Conservation (phyloP, 1,140 invertebrate species). For the Drosophila auraria region DNA sequence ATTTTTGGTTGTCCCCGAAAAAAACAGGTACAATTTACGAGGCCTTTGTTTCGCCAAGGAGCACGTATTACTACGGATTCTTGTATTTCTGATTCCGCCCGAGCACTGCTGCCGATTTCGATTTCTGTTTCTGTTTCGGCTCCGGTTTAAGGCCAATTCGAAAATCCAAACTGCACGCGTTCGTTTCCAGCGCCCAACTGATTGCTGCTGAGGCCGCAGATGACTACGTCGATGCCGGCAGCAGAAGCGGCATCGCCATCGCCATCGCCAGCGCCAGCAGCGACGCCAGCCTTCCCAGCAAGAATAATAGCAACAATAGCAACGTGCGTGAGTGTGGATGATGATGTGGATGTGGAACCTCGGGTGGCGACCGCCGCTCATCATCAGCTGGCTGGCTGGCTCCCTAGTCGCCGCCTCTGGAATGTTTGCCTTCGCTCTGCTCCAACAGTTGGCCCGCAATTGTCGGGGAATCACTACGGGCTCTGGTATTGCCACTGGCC, state of each 20-base stretch:
- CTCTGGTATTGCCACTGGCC: constrained; percentile 21
- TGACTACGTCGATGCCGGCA: constrained; percentile 52
- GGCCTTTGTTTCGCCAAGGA: constrained; percentile 20
- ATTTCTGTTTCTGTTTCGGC: constrained; percentile 5
- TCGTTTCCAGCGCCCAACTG: constrained; percentile 73
- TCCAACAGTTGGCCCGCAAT: constrained; percentile 39
- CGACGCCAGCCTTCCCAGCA: constrained; percentile 49
- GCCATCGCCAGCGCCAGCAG: constrained; percentile 27
- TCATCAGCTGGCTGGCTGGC: constrained; percentile 1
- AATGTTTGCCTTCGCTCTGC: constrained; percentile 33
- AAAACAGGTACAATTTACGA: constrained; percentile 17
- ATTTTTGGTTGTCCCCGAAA: constrained; percentile 27
- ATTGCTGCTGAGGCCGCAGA: constrained; percentile 55
- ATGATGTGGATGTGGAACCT: constrained; percentile 4
- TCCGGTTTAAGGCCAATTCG: constrained; percentile 43
- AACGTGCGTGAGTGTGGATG: constrained; percentile 20
- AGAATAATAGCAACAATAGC: constrained; percentile 53
- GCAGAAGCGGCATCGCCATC: constrained; percentile 25
- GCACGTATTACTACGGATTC: constrained; percentile 15
- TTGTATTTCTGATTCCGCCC: constrained; percentile 10
- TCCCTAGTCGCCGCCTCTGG: constrained; percentile 13
- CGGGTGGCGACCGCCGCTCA: constrained; percentile 15
- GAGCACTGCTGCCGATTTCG: constrained; percentile 3
- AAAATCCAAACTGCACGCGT: constrained; percentile 73
- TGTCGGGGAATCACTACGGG: constrained; percentile 44